phyloP scores from a whole-genome alignment of 2,113 vertebrate genomes.

The Xerus inauris region DNA sequence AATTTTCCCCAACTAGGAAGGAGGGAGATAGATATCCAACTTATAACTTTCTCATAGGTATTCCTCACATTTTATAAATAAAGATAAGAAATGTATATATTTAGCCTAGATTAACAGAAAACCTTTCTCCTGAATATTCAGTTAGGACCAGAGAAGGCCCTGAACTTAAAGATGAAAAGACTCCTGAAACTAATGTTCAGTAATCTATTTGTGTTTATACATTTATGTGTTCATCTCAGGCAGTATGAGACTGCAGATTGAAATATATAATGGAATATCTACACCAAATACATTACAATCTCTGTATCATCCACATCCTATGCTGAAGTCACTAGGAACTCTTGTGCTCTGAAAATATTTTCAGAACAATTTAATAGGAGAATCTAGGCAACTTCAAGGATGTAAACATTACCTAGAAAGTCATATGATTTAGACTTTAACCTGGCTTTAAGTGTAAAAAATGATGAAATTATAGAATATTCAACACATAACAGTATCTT shows the following conservation, averaged over 20 bases:
- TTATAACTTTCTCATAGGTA: not conserved
- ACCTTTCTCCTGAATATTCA: not conserved
- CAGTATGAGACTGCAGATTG: not conserved
- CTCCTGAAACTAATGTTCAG: not conserved
- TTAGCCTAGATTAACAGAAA: not conserved
- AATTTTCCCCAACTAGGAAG: not conserved
- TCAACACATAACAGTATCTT: not conserved
- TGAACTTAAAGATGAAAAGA: not conserved
- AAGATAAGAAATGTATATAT: not conserved
- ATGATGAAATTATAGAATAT: conserved; percentile 46
- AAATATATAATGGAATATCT: not conserved
- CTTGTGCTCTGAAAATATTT: conserved; percentile 12
- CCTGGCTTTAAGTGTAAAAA: not conserved
- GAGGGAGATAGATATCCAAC: not conserved
- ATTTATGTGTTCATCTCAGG: not conserved
- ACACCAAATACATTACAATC: not conserved
- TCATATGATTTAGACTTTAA: not conserved
- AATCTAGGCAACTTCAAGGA: not conserved
- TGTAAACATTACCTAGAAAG: not conserved
- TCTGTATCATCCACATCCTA: not conserved
- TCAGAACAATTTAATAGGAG: not conserved
- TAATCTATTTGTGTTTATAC: conserved; percentile 30
- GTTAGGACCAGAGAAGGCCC: not conserved
- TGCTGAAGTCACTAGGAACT: not conserved
- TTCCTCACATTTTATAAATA: not conserved